A percentile compares a stretch with the other conserved stretches of the same genome.
Conservation (phyloP, 2,797 vertebrate species). For the Potorous gilbertii region DNA sequence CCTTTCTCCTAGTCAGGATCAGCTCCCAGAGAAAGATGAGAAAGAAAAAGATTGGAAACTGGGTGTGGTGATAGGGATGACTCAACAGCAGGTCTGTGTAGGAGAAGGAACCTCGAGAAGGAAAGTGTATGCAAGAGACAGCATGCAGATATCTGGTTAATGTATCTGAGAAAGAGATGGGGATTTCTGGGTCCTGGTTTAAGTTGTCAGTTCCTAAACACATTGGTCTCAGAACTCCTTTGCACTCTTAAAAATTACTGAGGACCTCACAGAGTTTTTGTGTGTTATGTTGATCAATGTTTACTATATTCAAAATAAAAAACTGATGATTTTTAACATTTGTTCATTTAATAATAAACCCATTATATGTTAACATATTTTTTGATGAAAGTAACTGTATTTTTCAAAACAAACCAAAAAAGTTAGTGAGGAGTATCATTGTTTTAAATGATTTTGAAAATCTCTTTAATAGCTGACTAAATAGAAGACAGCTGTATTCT, state of each 20-base stretch:
- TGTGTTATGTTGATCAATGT: neutral
- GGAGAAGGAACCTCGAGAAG: neutral
- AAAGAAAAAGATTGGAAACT: neutral
- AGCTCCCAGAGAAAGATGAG: neutral
- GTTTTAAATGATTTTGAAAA: neutral
- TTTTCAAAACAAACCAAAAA: neutral
- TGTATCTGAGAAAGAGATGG: neutral
- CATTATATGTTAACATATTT: neutral
- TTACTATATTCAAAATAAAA: neutral
- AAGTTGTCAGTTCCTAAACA: neutral
- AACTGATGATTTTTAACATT: neutral
- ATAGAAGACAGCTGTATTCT: neutral
- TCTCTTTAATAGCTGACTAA: neutral
- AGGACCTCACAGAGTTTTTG: neutral
- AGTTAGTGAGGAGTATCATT: neutral
- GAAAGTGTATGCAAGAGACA: neutral
- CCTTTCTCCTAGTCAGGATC: neutral
- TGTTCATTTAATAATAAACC: neutral
- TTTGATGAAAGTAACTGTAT: neutral
- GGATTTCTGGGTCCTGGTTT: neutral
- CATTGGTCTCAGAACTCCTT: neutral
- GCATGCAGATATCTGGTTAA: neutral
- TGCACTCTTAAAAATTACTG: neutral
- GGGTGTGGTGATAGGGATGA: neutral
- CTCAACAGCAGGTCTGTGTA: neutral